Evolutionary conservation across 1,140 invertebrate species (phyloP).

Genomic region (Achatina immaculata): DNA sequence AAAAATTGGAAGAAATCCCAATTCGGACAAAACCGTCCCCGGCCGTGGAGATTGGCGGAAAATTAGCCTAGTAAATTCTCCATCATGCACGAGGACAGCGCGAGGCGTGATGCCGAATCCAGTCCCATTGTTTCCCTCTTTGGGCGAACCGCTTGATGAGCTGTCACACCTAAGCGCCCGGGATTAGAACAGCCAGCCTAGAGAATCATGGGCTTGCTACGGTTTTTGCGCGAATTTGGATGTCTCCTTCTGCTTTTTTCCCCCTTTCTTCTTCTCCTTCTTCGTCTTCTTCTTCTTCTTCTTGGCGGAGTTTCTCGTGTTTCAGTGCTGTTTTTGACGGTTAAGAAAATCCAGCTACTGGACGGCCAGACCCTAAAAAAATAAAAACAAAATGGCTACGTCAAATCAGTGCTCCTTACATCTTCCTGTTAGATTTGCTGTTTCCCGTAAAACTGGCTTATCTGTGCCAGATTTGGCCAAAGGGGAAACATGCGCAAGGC

Average conservation of each 20-base stretch:
- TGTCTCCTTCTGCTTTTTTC: too few species aligned
- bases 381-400: not conserved
- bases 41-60: conserved; percentile 19
- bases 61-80: conserved; percentile 26
- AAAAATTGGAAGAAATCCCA: not conserved
- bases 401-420: conserved; percentile 3
- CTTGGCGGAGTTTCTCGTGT: not conserved
- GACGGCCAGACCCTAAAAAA: not conserved
- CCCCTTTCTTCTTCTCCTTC: too few species aligned
- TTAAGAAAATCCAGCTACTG: not conserved
- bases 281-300: too few species aligned
- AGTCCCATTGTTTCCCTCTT: conserved; percentile 17
- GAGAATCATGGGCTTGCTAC: not conserved
- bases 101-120: conserved; percentile 31
- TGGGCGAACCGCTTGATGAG: not conserved
- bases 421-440: not conserved
- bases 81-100: conserved; percentile 16
- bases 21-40: not conserved
- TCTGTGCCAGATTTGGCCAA: not conserved
- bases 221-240: not conserved
- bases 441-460: not conserved
- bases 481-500: too few species aligned
- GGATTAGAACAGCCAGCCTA: conserved; percentile 19
- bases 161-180: conserved; percentile 1
- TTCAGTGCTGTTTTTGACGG: not conserved